Evolutionary conservation across 2,113 vertebrate genomes (phyloP), one percentile per base, ranked within the genome.

Genomic region (Raphicerus campestris): DNA sequence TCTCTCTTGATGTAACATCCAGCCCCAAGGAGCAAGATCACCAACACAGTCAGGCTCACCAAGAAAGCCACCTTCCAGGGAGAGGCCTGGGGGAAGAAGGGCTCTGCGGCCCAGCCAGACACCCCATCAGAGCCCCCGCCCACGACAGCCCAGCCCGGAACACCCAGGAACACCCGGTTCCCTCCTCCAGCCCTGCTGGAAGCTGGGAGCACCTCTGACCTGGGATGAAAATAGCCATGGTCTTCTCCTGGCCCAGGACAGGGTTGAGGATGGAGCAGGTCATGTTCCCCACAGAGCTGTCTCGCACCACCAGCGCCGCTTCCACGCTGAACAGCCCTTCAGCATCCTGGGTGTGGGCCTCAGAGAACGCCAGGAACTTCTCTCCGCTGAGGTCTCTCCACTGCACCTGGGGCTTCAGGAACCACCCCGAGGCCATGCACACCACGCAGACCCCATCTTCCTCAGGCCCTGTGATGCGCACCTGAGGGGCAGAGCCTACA

Each of bases 241-340:
- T 35, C 70, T 96, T 87, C 92, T 93, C 78, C 82, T 89, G 78
- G 49, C 42, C 93, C 92, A 96, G 70, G 66, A 92, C 0, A 2
- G 88, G 39, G 77, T 95, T 97, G 47, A 87, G n/a, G 77, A 93
- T 7, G 11, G 80, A 95, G 85, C 96, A 96, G 75, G 85, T 96
- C 91, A 97, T 61, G 0, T 73, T 97, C 10, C 80, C 55, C 13
- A 6, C 42, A 47, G 80, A 70, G 14, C 77, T 56, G 84, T 83
- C 91, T 96, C 61, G 83, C 78, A 96, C 87, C 93, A 85, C 85
- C 78, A 97, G 42, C 0, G 32, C 7, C 5, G 42, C 28, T 78
- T 85, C 89, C 87, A 95, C 9, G 0, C 75, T 53, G 88, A 92
- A 97, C 24, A 98, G 42, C 7, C 87, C 85, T 2, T 55, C 30